Evolutionary conservation across 2,113 vertebrate genomes (phyloP), one percentile per base, ranked within the genome.

Genomic region (Pygoscelis antarcticus): DNA sequence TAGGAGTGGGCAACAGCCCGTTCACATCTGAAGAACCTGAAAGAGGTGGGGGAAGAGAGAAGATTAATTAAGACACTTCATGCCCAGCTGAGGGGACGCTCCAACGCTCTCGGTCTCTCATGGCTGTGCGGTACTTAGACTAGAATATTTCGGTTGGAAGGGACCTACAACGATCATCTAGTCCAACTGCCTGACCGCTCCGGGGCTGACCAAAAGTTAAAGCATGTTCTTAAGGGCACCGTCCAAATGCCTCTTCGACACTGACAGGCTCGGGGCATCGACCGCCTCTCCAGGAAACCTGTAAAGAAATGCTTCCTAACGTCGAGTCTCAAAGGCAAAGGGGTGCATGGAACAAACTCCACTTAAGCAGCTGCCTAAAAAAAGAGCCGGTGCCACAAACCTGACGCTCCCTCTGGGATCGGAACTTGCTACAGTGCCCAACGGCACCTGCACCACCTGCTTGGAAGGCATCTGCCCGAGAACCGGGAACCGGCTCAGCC

Each of bases 21-120:
- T 98, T 99, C 62, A 99, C 95, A 8, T 99, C 99, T 3, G 99
- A 98, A 89, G 99, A 98, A 82, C 99, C 99, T 99, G 96, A 7
- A 5, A 17, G 9, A 23, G 26, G 11, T 1, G 26, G 12, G 40
- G 36, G 8, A 13, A 32, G 13, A 61, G 21, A 20, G 14, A 22
- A 42, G 11, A 3, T 4, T 9, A 0, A 6, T 2, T 47, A 32
- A 29, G 36, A 19, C 10, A 6, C 34, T 26, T 20, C 11, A 1
- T 0, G 7, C 1, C 32, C n/a, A 6, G 12, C 1, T 13, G 8
- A 3, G 60, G 57, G 36, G 11, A 11, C 1, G 40, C 4, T 22
- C 30, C 20, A 7, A 1, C 2, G 0, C 34, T 27, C 32, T 8
- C 2, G 15, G 23, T 6, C 52, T 46, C 47, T 29, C n/a, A 4